A percentile compares a stretch with the other conserved stretches of the same genome.
phyloP scores from a whole-genome alignment of 2,113 vertebrate species.

The Isichthys henryi region DNA sequence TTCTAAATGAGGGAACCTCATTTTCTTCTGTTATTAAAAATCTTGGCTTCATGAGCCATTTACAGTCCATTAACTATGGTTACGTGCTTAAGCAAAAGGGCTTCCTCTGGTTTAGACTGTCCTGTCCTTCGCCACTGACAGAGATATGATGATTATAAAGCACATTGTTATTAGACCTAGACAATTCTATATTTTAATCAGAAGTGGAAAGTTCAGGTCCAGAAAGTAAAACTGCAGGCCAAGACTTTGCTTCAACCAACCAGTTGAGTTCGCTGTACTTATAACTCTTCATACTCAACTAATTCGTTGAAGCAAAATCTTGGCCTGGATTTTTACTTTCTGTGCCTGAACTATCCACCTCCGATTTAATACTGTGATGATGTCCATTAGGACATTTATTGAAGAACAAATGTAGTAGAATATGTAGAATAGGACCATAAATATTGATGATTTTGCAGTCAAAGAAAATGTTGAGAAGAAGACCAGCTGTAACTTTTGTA shows the following conservation, averaged over 20 bases:
- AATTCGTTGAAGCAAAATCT: background rate
- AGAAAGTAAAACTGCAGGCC: background rate
- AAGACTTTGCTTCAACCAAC: background rate
- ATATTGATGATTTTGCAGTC: background rate
- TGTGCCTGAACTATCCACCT: background rate
- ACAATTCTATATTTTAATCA: background rate
- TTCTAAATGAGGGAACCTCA: background rate
- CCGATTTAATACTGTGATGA: background rate
- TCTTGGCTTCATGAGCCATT: background rate
- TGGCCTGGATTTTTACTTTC: background rate
- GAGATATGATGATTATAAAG: background rate
- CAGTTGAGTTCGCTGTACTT: background rate
- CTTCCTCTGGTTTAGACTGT: background rate
- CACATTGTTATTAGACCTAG: background rate
- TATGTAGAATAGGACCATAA: background rate
- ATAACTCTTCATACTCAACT: background rate
- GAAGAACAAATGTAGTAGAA: background rate
- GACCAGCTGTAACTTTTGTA: background rate
- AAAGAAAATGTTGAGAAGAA: background rate
- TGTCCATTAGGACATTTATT: background rate
- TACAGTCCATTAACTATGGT: background rate
- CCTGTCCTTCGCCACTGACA: background rate
- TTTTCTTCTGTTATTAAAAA: background rate
- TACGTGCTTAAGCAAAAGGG: background rate
- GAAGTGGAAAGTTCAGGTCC: background rate